Conservation (phyloP, 2,797 vertebrate genomes). For the Buceros bicornis region DNA sequence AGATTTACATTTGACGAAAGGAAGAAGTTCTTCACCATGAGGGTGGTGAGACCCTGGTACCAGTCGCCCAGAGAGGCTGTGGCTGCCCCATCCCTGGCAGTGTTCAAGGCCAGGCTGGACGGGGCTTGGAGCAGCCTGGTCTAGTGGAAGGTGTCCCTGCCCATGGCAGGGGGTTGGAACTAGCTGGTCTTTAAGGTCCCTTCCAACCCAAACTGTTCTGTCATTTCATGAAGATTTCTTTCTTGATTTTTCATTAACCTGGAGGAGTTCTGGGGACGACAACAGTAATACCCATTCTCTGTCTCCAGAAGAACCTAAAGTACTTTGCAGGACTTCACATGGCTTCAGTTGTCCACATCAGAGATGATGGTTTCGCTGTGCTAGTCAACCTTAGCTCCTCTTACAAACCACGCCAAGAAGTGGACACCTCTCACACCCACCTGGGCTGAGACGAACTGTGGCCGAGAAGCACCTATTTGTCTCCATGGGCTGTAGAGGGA, state of each 20-base stretch:
- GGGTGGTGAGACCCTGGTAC: background rate
- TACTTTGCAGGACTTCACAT: background rate
- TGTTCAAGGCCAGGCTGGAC: too few species aligned
- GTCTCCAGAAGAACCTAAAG: background rate
- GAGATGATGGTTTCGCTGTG: background rate
- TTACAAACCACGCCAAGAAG: background rate
- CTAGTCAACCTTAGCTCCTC: background rate
- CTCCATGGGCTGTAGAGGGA: background rate
- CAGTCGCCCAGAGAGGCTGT: background rate
- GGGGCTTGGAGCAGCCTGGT: too few species aligned
- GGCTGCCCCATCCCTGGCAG: background rate
- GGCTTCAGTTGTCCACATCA: background rate
- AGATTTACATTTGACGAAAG: background rate
- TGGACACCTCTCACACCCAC: background rate
- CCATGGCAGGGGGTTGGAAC: too few species aligned
- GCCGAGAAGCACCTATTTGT: background rate
- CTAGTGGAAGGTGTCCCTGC: too few species aligned
- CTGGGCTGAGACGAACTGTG: background rate
- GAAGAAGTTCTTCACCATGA: background rate
- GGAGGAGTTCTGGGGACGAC: background rate
- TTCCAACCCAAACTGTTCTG: background rate
- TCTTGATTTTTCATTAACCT: background rate
- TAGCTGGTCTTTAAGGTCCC: too few species aligned
- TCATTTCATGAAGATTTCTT: background rate
- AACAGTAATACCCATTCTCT: background rate